A percentile compares a stretch with the other conserved stretches of the same genome.
Evolutionary conservation across 2,113 vertebrate genomes (phyloP).

Genomic region (Diadophis punctatus): DNA sequence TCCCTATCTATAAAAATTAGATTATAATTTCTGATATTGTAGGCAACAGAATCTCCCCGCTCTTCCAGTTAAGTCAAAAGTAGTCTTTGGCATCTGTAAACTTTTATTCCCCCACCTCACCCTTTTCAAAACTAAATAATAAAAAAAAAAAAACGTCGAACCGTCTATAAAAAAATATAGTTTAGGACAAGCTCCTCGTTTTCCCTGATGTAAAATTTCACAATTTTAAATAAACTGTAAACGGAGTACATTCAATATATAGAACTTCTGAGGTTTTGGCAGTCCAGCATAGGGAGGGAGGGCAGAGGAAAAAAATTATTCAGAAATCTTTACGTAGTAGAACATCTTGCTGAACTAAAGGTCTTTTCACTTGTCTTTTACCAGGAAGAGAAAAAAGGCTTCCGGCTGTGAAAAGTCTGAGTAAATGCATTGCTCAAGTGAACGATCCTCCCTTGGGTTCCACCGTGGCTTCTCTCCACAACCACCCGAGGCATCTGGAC

Average conservation of each 20-base stretch:
- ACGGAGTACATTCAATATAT: constrained; percentile 75
- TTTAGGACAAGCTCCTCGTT: constrained; percentile 57
- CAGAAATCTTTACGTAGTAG: constrained; percentile 48
- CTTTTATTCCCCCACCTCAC: constrained; percentile 35
- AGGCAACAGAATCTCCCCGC: constrained; percentile 35
- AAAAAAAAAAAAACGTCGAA: constrained; percentile 49
- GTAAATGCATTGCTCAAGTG: constrained; percentile 87
- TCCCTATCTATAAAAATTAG: constrained; percentile 53
- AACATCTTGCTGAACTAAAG: constrained; percentile 27
- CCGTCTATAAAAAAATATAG: constrained; percentile 71
- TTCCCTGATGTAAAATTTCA: constrained; percentile 74
- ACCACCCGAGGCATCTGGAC: constrained; percentile 96
- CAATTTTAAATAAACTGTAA: constrained; percentile 76
- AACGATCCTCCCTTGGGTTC: constrained; percentile 84
- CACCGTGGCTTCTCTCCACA: constrained; percentile 85
- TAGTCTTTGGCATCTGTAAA: constrained; percentile 63
- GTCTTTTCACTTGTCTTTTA: constrained; percentile 57
- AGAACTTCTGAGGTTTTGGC: constrained; percentile 64
- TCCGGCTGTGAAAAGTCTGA: constrained; percentile 93
- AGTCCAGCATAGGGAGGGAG: constrained; percentile 27
- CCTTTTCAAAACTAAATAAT: constrained; percentile 47
- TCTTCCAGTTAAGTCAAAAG: constrained; percentile 51
- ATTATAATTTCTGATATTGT: constrained; percentile 30
- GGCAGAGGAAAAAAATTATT: constrained; percentile 49
- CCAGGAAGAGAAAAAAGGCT: constrained; percentile 96